Percentiles rank a stretch among this genome's conserved stretches.
phyloP scores from a whole-genome alignment of 2,113 vertebrate genomes.

The Channa maculata region DNA sequence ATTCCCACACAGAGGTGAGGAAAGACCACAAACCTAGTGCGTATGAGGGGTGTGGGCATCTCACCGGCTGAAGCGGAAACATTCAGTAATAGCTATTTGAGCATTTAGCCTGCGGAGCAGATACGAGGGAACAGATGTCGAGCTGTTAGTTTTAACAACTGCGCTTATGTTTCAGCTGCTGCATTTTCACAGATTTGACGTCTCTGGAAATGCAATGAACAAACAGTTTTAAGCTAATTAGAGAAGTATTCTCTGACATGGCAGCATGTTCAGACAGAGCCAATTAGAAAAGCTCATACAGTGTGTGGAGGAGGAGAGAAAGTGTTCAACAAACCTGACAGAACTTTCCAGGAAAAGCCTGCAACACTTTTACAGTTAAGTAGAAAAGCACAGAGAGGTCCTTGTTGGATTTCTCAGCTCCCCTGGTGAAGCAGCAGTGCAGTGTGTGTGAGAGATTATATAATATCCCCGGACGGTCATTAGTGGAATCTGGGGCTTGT shows the following conservation, averaged over 20 bases:
- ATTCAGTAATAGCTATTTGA: no score
- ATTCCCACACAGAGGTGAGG: no score
- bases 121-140: not conserved
- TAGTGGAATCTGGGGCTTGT: conserved; percentile 48
- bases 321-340: conserved; percentile 15
- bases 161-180: not conserved
- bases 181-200: conserved; percentile 1
- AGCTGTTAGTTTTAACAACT: not conserved
- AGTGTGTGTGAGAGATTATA: conserved; percentile 1
- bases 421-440: not conserved
- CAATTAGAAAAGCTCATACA: conserved; percentile 12
- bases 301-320: not conserved
- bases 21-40: no score
- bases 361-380: not conserved
- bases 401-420: no score
- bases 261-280: not conserved
- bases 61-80: no score
- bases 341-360: not conserved
- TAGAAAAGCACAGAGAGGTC: not conserved
- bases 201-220: conserved; percentile 11
- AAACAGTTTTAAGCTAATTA: conserved; percentile 20
- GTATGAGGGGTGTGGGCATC: no score
- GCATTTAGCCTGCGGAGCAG: no score
- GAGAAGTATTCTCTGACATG: conserved; percentile 1
- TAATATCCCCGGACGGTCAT: conserved; percentile 42